Conservation (phyloP, 2,113 vertebrate genomes). For the Pterocles orientalis region DNA sequence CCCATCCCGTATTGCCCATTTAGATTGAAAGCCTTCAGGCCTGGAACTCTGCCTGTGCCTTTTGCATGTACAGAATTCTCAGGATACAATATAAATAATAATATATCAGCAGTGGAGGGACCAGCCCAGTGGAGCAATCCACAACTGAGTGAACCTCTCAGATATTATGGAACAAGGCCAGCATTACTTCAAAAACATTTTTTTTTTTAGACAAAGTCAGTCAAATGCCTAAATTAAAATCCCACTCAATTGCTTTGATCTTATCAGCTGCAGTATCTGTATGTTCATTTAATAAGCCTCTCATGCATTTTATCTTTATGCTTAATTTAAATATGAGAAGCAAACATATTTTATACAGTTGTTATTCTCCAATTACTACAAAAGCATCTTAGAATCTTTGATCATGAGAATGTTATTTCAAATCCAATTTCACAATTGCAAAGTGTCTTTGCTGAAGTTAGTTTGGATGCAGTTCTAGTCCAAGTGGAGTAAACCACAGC, state of each 20-base stretch:
- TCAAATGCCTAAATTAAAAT: constrained; percentile 67
- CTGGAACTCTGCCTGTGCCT: background rate
- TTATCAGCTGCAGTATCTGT: constrained; percentile 54
- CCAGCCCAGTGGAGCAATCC: constrained; percentile 8
- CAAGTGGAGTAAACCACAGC: background rate
- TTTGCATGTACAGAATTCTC: constrained; percentile 17
- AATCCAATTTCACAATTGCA: constrained; percentile 22
- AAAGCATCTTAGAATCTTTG: constrained; percentile 55
- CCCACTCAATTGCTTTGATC: constrained; percentile 60
- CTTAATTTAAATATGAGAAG: constrained; percentile 66
- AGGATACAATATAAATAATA: constrained; percentile 28
- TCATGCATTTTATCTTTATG: constrained; percentile 64
- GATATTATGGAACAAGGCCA: constrained; percentile 42
- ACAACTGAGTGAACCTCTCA: constrained; percentile 33
- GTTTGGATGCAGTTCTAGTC: constrained; percentile 16
- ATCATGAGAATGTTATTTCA: constrained; percentile 49
- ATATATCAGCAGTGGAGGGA: constrained; percentile 7
- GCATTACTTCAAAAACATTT: constrained; percentile 48
- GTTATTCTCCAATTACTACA: constrained; percentile 63
- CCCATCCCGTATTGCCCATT: background rate
- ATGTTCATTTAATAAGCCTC: constrained; percentile 46
- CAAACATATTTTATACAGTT: constrained; percentile 55
- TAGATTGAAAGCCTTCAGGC: constrained; percentile 23
- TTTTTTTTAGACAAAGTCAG: constrained; percentile 25
- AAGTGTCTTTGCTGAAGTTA: constrained; percentile 7